These are phyloP conservation scores for Phrixothrix hirtus DNA, from an alignment of 2,888 invertebrate genomes.

Conservation along the genomic window DNA sequence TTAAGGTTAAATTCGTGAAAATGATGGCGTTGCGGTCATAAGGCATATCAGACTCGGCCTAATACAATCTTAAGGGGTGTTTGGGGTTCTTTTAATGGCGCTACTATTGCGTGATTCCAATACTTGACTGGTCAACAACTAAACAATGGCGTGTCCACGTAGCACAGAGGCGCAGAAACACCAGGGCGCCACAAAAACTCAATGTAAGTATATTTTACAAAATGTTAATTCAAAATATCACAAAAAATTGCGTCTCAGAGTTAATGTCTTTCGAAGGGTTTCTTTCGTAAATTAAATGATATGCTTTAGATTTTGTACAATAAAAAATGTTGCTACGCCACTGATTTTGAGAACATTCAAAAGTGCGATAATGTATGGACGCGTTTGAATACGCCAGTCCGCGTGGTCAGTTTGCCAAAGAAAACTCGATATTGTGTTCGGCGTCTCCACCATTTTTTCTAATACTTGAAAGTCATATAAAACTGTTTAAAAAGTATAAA, in stretches of 20 bases:
- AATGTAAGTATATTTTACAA: too few relatives aligned
- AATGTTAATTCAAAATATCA: too few relatives aligned
- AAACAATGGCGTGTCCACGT: conserved; percentile 54
- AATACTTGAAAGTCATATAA: background rate
- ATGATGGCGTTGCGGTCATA: conserved; percentile 22
- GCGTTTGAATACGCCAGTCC: conserved; percentile 26
- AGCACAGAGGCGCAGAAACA: conserved; percentile 47
- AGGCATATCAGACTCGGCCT: conserved; percentile 25
- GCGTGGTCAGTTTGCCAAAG: conserved; percentile 23
- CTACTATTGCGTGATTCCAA: conserved; percentile 49
- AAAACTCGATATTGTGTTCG: conserved; percentile 18
- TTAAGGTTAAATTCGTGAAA: conserved; percentile 27
- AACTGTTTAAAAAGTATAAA: too few relatives aligned
- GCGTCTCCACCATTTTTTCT: conserved; percentile 17
- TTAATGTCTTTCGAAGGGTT: too few relatives aligned
- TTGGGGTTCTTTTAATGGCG: conserved; percentile 23
- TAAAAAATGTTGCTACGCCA: conserved; percentile 16
- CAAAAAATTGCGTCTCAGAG: too few relatives aligned
- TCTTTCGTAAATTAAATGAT: too few relatives aligned
- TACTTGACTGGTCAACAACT: conserved; percentile 51
- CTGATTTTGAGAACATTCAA: conserved; percentile 22
- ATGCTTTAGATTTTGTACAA: too few relatives aligned
- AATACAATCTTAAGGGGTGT: conserved; percentile 29
- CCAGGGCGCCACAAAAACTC: too few relatives aligned
- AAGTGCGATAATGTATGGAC: conserved; percentile 29